These are phyloP conservation scores for Phyllostomus discolor DNA, from an alignment of 2,113 vertebrate genomes.

Conservation along the genomic window DNA sequence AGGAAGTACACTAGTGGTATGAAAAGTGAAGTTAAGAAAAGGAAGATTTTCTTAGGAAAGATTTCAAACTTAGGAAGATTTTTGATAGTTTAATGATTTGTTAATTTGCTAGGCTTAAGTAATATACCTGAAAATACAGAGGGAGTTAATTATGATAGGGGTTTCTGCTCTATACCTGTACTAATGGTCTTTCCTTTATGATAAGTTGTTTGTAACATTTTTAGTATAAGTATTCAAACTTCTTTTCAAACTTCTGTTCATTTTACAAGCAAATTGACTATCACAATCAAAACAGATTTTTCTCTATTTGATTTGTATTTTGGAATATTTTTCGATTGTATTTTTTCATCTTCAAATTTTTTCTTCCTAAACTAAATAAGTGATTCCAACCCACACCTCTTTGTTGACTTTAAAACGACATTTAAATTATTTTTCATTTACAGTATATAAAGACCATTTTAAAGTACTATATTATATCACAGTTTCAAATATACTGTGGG, in stretches of 20 bases:
- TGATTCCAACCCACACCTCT: neutral
- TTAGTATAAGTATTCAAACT: neutral
- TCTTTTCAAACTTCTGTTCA: neutral
- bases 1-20: neutral
- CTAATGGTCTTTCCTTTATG: conserved; percentile 33
- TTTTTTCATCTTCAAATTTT: conserved; percentile 26
- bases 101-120: conserved; percentile 42
- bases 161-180: conserved; percentile 15
- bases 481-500: neutral
- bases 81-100: conserved; percentile 29
- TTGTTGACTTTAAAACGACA: conserved; percentile 10
- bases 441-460: neutral
- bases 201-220: conserved; percentile 24
- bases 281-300: conserved; percentile 25
- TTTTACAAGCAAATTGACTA: conserved; percentile 33
- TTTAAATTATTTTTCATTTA: conserved; percentile 45
- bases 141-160: neutral
- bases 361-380: neutral
- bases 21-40: conserved; percentile 38
- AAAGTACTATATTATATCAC: neutral
- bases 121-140: neutral
- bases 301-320: conserved; percentile 43
- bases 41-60: too few species aligned
- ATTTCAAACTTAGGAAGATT: conserved; percentile 18
- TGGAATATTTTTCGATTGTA: conserved; percentile 32